These are phyloP conservation scores for Psilopsiagon aymara DNA, from an alignment of 2,113 vertebrate species.

Conservation along the genomic window DNA sequence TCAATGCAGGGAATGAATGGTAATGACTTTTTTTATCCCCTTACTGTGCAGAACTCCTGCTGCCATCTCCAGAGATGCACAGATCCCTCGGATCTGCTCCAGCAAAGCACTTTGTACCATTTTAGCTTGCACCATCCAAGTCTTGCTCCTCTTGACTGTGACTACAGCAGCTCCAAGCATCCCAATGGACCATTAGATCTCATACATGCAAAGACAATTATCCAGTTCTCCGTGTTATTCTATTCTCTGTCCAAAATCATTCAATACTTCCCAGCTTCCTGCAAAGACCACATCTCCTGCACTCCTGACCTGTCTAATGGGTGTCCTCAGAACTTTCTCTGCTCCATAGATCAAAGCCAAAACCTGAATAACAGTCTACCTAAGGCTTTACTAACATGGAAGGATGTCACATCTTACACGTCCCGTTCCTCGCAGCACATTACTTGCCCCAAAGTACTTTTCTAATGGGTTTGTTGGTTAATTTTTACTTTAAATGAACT, in stretches of 20 bases:
- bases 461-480: neutral
- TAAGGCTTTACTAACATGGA: neutral
- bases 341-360: neutral
- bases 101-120: neutral
- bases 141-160: neutral
- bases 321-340: neutral
- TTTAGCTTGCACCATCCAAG: neutral
- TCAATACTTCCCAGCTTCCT: neutral
- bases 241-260: neutral
- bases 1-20: conserved; percentile 14
- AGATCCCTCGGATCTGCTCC: neutral
- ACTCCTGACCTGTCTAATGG: neutral
- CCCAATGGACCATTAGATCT: neutral
- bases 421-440: neutral
- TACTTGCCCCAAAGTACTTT: neutral
- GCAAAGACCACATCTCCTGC: neutral
- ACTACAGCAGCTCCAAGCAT: neutral
- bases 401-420: neutral
- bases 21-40: neutral
- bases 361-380: neutral
- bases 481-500: neutral
- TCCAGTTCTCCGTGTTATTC: neutral
- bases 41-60: neutral
- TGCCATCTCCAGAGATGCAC: neutral
- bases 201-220: neutral